phyloP scores from a whole-genome alignment of 2,113 vertebrate species.

The Tetrao urogallus region DNA sequence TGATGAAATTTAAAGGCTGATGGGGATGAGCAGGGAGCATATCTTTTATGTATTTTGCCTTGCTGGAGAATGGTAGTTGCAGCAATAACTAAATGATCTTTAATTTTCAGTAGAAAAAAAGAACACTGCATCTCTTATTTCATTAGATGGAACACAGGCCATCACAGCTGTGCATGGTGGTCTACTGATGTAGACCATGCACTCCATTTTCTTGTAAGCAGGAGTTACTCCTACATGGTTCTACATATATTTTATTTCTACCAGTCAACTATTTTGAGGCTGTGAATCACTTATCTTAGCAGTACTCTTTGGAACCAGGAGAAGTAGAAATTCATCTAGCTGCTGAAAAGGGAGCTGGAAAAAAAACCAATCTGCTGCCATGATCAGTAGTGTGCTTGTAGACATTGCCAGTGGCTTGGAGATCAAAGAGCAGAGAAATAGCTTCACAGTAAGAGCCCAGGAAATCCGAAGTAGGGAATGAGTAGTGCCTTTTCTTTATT shows the following conservation, averaged over 20 bases:
- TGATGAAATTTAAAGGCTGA: neutral
- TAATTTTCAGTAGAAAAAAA: neutral
- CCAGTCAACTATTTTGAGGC: constrained; percentile 19
- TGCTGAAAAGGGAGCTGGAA: constrained; percentile 27
- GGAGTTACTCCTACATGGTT: neutral
- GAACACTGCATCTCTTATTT: neutral
- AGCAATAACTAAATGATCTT: neutral
- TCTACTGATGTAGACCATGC: neutral
- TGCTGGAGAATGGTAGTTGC: neutral
- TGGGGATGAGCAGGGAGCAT: neutral
- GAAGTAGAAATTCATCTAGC: constrained; percentile 62
- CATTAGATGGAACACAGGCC: neutral
- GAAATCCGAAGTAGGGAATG: constrained; percentile 84
- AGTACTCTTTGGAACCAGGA: constrained; percentile 48
- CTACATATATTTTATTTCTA: neutral
- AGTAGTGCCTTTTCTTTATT: constrained; percentile 84
- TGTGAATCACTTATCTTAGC: constrained; percentile 52
- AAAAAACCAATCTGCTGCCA: constrained; percentile 21
- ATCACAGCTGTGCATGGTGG: neutral
- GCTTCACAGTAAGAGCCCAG: constrained; percentile 73
- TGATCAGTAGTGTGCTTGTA: constrained; percentile 51
- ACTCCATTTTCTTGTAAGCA: neutral
- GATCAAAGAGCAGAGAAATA: constrained; percentile 85
- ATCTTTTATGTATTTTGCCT: neutral
- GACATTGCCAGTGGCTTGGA: constrained; percentile 80